phyloP scores from a whole-genome alignment of 1,140 invertebrate genomes.

The Anadara kagoshimensis region DNA sequence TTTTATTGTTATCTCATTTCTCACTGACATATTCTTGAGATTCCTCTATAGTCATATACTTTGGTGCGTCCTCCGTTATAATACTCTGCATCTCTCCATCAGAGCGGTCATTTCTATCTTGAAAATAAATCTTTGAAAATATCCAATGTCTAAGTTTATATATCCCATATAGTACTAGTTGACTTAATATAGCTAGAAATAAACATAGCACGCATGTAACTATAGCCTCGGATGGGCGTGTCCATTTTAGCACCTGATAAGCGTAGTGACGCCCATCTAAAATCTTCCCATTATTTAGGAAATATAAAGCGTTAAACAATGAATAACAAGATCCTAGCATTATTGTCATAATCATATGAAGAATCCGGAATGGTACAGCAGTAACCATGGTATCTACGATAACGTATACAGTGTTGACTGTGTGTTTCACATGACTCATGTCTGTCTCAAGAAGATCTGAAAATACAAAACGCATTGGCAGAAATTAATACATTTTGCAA shows the following conservation, averaged over 20 bases:
- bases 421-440: slow-evolving; percentile 67
- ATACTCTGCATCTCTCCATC: slow-evolving; percentile 65
- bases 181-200: slow-evolving; percentile 53
- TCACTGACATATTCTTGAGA: too few species aligned
- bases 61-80: slow-evolving; percentile 45
- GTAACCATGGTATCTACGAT: slow-evolving; percentile 63
- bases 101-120: slow-evolving; percentile 20
- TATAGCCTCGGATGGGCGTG: slow-evolving; percentile 62
- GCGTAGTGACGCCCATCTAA: slow-evolving; percentile 60
- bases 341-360: slow-evolving; percentile 68
- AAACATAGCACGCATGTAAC: slow-evolving; percentile 64
- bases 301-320: slow-evolving; percentile 69
- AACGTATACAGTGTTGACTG: slow-evolving; percentile 64
- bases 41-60: slow-evolving; percentile 22
- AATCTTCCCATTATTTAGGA: slow-evolving; percentile 65
- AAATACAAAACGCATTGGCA: slow-evolving; percentile 18
- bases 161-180: slow-evolving; percentile 58
- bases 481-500: background rate
- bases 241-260: slow-evolving; percentile 70
- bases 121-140: slow-evolving; percentile 48
- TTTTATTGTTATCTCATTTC: too few species aligned
- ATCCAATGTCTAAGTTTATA: slow-evolving; percentile 56
- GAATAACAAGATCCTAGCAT: slow-evolving; percentile 66
- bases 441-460: slow-evolving; percentile 55
- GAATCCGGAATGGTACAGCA: slow-evolving; percentile 63